A percentile compares a stretch with the other conserved stretches of the same genome.
phyloP scores from a whole-genome alignment of 2,888 invertebrate genomes.

The Coenonympha arcania region DNA sequence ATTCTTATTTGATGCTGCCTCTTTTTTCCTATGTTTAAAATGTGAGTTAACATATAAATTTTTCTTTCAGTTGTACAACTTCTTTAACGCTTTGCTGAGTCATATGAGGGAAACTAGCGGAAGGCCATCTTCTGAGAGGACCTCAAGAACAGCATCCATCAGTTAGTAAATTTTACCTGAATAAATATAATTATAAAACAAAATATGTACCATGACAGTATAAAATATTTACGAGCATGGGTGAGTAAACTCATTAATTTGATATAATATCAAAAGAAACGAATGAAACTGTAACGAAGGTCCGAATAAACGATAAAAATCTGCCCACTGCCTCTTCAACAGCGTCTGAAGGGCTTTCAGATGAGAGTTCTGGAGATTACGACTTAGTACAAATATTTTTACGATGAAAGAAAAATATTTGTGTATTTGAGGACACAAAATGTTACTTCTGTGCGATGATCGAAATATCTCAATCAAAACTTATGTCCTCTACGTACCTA shows the following conservation, averaged over 20 bases:
- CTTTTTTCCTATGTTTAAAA: no score
- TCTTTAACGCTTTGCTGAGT: slow-evolving; percentile 91
- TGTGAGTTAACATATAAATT: slow-evolving; percentile 1
- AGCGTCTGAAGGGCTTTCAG: slow-evolving; percentile 7
- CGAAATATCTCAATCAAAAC: not conserved
- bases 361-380: slow-evolving; percentile 8
- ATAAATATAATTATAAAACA: not conserved
- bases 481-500: not conserved
- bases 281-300: not conserved
- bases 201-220: no score
- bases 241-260: not conserved
- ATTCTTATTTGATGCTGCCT: no score
- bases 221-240: no score
- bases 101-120: slow-evolving; percentile 84
- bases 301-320: slow-evolving; percentile 5
- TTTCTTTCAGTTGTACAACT: slow-evolving; percentile 88
- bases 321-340: slow-evolving; percentile 10
- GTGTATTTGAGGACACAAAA: not conserved
- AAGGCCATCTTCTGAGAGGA: slow-evolving; percentile 75
- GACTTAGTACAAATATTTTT: not conserved
- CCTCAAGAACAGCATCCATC: slow-evolving; percentile 78
- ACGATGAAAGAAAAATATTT: not conserved
- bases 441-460: not conserved
- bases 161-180: slow-evolving; percentile 42
- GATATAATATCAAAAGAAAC: not conserved